Conservation (phyloP, 2,797 vertebrate genomes). For the Acanthurus lineatus region DNA sequence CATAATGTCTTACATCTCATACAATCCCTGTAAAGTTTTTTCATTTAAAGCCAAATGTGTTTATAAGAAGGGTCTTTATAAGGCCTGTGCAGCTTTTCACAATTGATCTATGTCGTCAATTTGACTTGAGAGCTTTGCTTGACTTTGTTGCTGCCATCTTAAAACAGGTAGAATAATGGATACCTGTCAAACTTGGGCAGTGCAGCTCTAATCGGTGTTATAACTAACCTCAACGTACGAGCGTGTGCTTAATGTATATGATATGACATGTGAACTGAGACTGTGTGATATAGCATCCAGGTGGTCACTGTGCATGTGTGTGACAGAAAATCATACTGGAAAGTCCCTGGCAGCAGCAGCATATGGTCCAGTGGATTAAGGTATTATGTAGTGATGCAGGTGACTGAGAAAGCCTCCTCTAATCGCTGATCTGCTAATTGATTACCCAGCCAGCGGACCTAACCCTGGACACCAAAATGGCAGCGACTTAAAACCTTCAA, state of each 20-base stretch:
- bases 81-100: too few species aligned
- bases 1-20: too few species aligned
- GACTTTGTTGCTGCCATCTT: neutral
- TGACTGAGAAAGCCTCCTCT: constrained; percentile 85
- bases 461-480: constrained; percentile 79
- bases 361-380: constrained; percentile 91
- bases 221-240: neutral
- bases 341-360: constrained; percentile 77
- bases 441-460: constrained; percentile 77
- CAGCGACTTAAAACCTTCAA: constrained; percentile 85
- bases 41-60: too few species aligned
- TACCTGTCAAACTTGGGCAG: neutral
- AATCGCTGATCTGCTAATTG: constrained; percentile 88
- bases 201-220: neutral
- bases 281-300: constrained; percentile 11
- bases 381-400: constrained; percentile 88
- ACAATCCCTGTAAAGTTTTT: too few species aligned
- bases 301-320: constrained; percentile 55
- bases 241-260: neutral
- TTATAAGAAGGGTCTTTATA: too few species aligned
- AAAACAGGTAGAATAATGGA: neutral
- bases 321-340: constrained; percentile 57
- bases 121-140: neutral
- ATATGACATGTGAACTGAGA: neutral
- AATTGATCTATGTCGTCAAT: too few species aligned